A percentile compares a stretch with the other conserved stretches of the same genome.
Evolutionary conservation across 2,113 vertebrate genomes (phyloP).

Genomic region (Chrysemys picta): DNA sequence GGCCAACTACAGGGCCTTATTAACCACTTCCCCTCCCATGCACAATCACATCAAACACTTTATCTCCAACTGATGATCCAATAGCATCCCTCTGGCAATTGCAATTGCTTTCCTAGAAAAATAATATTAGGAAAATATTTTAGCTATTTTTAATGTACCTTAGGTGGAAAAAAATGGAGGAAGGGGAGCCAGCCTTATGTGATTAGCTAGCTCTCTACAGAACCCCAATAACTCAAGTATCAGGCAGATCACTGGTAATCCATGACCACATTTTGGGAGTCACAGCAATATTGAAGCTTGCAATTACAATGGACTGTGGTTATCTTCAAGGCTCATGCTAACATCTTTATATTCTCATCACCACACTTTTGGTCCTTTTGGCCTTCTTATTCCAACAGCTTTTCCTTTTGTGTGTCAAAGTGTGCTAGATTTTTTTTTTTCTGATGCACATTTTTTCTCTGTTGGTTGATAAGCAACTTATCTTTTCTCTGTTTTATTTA

Average conservation of each 20-base stretch:
- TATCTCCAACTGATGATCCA: neutral
- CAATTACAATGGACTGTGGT: neutral
- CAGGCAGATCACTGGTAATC: neutral
- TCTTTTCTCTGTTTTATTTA: neutral
- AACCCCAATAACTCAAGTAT: neutral
- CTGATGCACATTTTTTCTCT: neutral
- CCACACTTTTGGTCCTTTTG: neutral
- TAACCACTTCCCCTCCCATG: neutral
- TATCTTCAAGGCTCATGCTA: neutral
- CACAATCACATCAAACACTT: neutral
- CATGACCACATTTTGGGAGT: neutral
- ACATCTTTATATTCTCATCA: neutral
- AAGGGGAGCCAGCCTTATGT: neutral
- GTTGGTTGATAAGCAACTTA: neutral
- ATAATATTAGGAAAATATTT: constrained; percentile 2
- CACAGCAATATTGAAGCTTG: neutral
- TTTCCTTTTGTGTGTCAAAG: neutral
- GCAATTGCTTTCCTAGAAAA: constrained; percentile 1
- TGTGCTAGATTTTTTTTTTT: neutral
- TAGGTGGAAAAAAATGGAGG: neutral
- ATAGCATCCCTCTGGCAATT: neutral
- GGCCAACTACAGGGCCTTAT: neutral
- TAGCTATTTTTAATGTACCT: neutral
- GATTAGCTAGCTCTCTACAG: neutral
- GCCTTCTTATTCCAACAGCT: neutral